Base-by-base conservation (phyloP, 2,113 vertebrate genomes). In the Seriola aureovittata region DNA sequence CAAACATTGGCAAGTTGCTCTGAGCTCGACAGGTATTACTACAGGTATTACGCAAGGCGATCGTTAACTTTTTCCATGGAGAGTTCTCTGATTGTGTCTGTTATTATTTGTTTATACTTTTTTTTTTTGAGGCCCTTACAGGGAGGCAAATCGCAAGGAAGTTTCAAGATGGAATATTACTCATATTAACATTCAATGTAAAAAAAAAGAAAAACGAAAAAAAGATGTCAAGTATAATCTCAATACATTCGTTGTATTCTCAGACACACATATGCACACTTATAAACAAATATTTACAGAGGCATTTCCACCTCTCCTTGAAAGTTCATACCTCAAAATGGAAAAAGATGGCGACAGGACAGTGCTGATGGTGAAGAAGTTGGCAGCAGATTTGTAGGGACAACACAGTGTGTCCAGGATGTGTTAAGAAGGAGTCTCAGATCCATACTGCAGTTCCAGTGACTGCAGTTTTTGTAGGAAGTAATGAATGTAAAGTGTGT, bases 161-260 rank as follows among this genome's bases (percentile, higher is more conserved):
- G 74, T 71, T 82, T 63, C 1, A 0, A 54, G 17, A 12, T 55
- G 50, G 68, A 70, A 42, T 42, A 68, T 72, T n/a, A 78, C 63
- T 65, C 44, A 34, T 55, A 71, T 82, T n/a, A 81, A 91, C 75
- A 66, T 69, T 60, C 60, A 19, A 71, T 32, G 5, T 79, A 60
- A 34, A 87, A 74, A 85, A 71, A 46, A 38, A 44, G 12, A 48
- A 55, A 64, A 19, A 66, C 3, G 44, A 52, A 48, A 55, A 64
- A 19, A 66, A 4, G 44, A 52, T 1, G 90, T 93, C 88, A 92
- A 93, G 91, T 95, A 93, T 90, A 75, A 88, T 92, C 85, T 87
- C 85, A 86, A 79, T 91, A 94, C 91, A 95, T 94, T 92, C 91
- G n/a, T 83, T 73, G 75, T 71, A 91, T 79, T 82, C 79, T 82